A percentile compares a stretch with the other conserved stretches of the same genome.
Conservation (phyloP, 2,888 invertebrate genomes). For the Prenolepis imparis region DNA sequence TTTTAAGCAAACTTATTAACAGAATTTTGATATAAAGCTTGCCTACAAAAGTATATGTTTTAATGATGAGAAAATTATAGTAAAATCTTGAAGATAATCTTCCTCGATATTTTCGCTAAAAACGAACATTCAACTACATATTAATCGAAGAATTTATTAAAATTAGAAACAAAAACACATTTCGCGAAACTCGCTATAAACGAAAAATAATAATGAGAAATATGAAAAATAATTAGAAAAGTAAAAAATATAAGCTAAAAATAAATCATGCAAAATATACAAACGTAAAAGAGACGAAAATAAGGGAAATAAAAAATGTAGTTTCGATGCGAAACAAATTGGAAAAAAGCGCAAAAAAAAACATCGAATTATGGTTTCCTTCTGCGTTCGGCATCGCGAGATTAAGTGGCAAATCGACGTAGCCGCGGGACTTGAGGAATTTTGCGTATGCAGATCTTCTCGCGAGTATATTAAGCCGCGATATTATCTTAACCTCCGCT, state of each 20-base stretch:
- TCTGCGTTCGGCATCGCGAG: not conserved
- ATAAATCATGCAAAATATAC: not conserved
- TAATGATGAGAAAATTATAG: not conserved
- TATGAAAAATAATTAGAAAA: not conserved
- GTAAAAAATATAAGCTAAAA: not conserved
- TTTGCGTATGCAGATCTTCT: conserved; percentile 36
- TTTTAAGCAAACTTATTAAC: conserved; percentile 1
- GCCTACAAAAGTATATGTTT: not conserved
- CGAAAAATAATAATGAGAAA: not conserved
- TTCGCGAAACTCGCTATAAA: not conserved
- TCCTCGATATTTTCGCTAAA: not conserved
- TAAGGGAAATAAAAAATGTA: not conserved
- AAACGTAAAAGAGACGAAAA: not conserved
- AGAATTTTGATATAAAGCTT: not conserved
- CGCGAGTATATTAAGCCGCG: conserved; percentile 45
- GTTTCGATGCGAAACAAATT: conserved; percentile 19
- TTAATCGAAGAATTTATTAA: not conserved
- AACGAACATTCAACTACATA: not conserved
- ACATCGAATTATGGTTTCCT: not conserved
- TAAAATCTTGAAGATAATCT: not conserved
- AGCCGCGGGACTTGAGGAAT: conserved; percentile 36
- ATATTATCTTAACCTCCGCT: conserved; percentile 50
- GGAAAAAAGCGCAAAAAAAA: conserved; percentile 5
- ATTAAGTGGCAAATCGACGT: conserved; percentile 26
- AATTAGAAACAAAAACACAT: not conserved